Base-by-base conservation (phyloP, 2,113 vertebrate species). In the Atlantisia rogersi region DNA sequence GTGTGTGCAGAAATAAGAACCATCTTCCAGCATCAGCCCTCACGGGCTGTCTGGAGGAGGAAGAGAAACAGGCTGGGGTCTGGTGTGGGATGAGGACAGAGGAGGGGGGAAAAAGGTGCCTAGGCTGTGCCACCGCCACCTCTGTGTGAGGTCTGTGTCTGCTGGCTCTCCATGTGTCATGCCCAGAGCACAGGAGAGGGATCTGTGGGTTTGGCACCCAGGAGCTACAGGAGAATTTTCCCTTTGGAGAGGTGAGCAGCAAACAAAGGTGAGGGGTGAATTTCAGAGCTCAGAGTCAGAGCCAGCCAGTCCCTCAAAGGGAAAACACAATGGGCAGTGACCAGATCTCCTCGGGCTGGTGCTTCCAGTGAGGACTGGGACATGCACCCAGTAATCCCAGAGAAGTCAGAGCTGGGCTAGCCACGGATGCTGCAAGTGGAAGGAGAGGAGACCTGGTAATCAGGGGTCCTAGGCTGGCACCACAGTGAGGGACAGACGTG, bases 1-100 rank as follows among this genome's bases (percentile, higher is more conserved):
- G 31, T 18, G 29, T 68, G 74, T 88, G 76, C 79, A 96, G 82
- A 81, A 94, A 82, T 24, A 65, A 83, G 76, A 92, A 91, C 68
- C 40, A 39, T 69, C 69, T 93, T 88, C 86, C 88, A 94, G 86
- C 29, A 11, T 28, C 53, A 92, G 48, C 48, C 31, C 21, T 62
- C 22, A 12, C 0, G 18, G 60, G 25, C 59, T 5, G 3, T 42
- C 62, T 62, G 65, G 52, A 52, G 44, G 20, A 37, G 53, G 26
- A 58, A 48, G 32, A 15, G 10, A 56, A 59, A 84, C 0, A 1
- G 76, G 75, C 5, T 6, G 55, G 22, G 11, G 32, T 40, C 48
- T 64, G 65, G 18, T 25, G 32, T 3, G 5, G 28, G 59, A 32
- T 37, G 67, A 31, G 37, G 44, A 42, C 13, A 55, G 59, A 40